Percentiles rank a stretch among this genome's conserved stretches.
phyloP scores from a whole-genome alignment of 2,888 invertebrate species.

The Schizaphis graminum region DNA sequence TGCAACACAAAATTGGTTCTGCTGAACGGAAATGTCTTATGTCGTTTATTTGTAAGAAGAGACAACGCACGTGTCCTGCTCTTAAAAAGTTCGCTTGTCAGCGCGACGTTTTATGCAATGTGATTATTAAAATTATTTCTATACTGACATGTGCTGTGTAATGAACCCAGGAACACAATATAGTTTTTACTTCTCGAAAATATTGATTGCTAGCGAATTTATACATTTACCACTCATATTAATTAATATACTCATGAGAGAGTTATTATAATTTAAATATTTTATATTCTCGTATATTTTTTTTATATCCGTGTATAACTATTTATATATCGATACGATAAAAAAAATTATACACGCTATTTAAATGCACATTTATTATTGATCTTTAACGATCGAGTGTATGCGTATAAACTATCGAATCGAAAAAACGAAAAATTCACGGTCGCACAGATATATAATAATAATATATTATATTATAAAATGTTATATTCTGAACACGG shows the following conservation, averaged over 20 bases:
- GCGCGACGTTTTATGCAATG: not conserved
- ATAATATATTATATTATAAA: too few relatives aligned
- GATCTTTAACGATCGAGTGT: not conserved
- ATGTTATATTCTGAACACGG: not conserved
- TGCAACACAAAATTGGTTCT: not conserved
- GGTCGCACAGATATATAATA: not conserved
- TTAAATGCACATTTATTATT: not conserved
- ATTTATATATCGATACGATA: not conserved
- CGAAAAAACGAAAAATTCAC: not conserved
- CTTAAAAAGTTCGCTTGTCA: too few relatives aligned
- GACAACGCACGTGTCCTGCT: not conserved
- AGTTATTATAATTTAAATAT: not conserved
- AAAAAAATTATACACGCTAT: not conserved
- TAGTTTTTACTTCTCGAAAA: not conserved
- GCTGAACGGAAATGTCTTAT: not conserved
- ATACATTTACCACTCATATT: not conserved
- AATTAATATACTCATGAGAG: not conserved
- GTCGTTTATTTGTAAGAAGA: not conserved
- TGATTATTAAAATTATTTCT: not conserved
- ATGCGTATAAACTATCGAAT: not conserved
- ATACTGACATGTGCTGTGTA: not conserved
- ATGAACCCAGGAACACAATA: not conserved
- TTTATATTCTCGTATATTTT: not conserved
- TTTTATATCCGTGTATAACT: not conserved
- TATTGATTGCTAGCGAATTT: not conserved